Evolutionary conservation across 2,113 vertebrate genomes (phyloP), one percentile per base, ranked within the genome.

Genomic region (Pterocles burchelli): DNA sequence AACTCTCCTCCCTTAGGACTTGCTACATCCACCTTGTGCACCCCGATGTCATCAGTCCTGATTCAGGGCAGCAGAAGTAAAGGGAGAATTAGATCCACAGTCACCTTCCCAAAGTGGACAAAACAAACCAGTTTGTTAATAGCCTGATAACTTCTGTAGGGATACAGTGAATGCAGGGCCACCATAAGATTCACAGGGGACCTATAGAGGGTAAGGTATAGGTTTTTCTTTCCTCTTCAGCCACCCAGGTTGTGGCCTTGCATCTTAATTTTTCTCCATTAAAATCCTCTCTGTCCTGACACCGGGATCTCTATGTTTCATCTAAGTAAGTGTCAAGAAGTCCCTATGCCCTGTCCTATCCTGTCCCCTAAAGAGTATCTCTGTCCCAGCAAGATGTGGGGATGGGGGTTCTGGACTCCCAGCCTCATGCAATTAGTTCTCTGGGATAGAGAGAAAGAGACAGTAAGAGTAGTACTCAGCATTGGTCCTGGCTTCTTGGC

Each of bases 181-280:
- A 72, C 14, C 21, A n/a, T 6, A 12, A 0, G 0, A 36, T 29
- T 33, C 58, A 55, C 38, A 34, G 52, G 29, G 4, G 15, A 55
- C 26, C 11, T 38, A 11, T 2, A 24, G 29, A 81, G 13, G 14
- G 19, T 46, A 29, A 31, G 38, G 10, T 21, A 5, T 10, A 58
- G 33, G 21, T 75, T 89, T 71, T 19, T 45, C 29, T 18, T 81
- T 82, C 71, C 31, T 58, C 57, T 67, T 67, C 58, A 86, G 51
- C 19, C 55, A 48, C 14, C 5, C 24, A 28, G 9, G 3, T 46
- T 74, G 46, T 59, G 45, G 46, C 31, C 28, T 71, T 8, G 4
- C 16, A n/a, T 65, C 38, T 25, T 48, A 28, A n/a, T 51, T 43
- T 29, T 79, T 29, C 24, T 54, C 46, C 31, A 18, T 25, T 83